Percentiles rank a stretch among this genome's conserved stretches.
These are phyloP conservation scores for Lymantria dispar DNA, from an alignment of 2,888 invertebrate genomes.

Conservation along the genomic window DNA sequence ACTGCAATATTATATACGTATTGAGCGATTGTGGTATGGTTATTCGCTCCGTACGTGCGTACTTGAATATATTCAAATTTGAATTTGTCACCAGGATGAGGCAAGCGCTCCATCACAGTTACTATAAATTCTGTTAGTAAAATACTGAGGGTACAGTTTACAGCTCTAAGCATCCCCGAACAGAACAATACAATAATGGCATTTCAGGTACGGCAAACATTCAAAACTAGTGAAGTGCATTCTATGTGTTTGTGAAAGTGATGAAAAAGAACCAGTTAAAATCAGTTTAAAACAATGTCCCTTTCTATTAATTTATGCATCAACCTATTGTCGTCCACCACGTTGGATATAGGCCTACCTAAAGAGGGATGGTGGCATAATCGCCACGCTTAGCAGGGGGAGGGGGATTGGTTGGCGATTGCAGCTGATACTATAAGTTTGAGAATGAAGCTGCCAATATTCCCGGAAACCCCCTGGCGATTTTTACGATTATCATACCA, in stretches of 20 bases:
- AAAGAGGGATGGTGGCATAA: background rate
- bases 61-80: constrained; percentile 82
- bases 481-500: too few relatives aligned
- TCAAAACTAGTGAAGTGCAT: background rate
- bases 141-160: constrained; percentile 68
- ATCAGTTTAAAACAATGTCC: background rate
- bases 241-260: background rate
- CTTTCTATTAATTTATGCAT: too few relatives aligned
- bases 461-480: too few relatives aligned
- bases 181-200: constrained; percentile 46
- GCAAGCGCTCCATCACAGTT: constrained; percentile 56
- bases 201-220: background rate
- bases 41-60: constrained; percentile 70
- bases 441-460: background rate
- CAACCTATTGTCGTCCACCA: too few relatives aligned
- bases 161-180: constrained; percentile 65
- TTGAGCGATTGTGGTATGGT: constrained; percentile 20
- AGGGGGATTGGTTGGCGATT: background rate
- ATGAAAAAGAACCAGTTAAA: background rate
- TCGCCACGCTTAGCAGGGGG: background rate
- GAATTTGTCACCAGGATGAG: constrained; percentile 78
- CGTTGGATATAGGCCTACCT: background rate
- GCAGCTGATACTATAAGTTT: background rate
- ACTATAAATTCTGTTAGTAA: constrained; percentile 69
- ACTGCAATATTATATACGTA: too few relatives aligned